Conservation (phyloP, 2,797 vertebrate genomes). For the Protosalanx chinensis region DNA sequence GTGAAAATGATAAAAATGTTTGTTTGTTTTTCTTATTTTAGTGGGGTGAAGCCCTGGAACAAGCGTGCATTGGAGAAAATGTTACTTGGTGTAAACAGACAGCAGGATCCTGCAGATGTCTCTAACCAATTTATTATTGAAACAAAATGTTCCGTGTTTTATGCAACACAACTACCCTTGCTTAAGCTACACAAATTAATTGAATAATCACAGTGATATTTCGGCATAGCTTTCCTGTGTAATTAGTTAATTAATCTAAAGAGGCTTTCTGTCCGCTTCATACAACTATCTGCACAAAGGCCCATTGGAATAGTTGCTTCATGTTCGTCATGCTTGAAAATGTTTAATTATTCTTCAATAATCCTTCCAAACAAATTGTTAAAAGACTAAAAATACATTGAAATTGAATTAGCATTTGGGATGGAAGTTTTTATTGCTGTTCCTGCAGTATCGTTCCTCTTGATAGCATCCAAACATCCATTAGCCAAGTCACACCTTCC, state of each 20-base stretch:
- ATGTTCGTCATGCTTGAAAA: constrained; percentile 11
- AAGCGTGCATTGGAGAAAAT: too few species aligned
- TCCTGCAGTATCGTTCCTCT: background rate
- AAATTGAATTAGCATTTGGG: constrained; percentile 1
- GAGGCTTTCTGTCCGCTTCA: constrained; percentile 27
- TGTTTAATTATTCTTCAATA: constrained; percentile 29
- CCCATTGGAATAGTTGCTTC: constrained; percentile 23
- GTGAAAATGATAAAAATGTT: too few species aligned
- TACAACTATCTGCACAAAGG: constrained; percentile 10
- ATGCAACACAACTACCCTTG: constrained; percentile 17
- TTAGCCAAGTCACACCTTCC: background rate
- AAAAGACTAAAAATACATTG: constrained; percentile 9
- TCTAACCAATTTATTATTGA: constrained; percentile 53
- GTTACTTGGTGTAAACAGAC: too few species aligned
- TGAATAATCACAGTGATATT: constrained; percentile 36
- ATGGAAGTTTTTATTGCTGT: background rate
- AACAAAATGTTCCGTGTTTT: constrained; percentile 22
- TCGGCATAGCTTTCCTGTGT: constrained; percentile 34
- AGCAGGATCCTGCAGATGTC: background rate
- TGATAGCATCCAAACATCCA: background rate
- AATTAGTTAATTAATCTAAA: constrained; percentile 45
- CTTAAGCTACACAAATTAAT: constrained; percentile 33
- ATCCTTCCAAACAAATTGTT: constrained; percentile 17
- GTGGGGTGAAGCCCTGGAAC: too few species aligned
- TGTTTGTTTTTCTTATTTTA: too few species aligned